Evolutionary conservation across 2,888 invertebrate species (phyloP).

Genomic region (Agrochola lota): DNA sequence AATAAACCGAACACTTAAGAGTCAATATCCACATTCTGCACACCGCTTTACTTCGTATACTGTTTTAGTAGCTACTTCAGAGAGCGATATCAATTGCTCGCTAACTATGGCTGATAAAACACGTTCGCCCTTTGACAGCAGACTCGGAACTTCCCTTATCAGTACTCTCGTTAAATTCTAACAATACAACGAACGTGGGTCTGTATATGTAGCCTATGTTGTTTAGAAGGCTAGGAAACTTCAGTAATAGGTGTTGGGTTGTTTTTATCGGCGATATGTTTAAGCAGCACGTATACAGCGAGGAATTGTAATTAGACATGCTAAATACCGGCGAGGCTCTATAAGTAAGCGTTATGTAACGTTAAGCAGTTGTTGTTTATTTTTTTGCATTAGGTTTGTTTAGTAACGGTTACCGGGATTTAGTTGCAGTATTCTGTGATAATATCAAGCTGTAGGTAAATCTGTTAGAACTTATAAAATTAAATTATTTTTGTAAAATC

Average conservation of each 20-base stretch:
- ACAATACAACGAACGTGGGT: slow-evolving; percentile 58
- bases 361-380: slow-evolving; percentile 5
- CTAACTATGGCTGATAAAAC: slow-evolving; percentile 70
- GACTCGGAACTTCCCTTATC: slow-evolving; percentile 66
- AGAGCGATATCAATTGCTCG: slow-evolving; percentile 64
- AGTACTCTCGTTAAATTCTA: slow-evolving; percentile 65
- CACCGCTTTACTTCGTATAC: slow-evolving; percentile 49
- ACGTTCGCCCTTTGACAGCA: slow-evolving; percentile 71
- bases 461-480: background rate
- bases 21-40: slow-evolving; percentile 34
- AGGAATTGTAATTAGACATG: slow-evolving; percentile 43
- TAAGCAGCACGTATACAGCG: slow-evolving; percentile 15
- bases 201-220: slow-evolving; percentile 34
- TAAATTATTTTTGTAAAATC: background rate
- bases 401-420: slow-evolving; percentile 1
- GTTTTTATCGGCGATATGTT: slow-evolving; percentile 49
- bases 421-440: background rate
- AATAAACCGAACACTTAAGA: background rate
- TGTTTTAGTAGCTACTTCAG: slow-evolving; percentile 56
- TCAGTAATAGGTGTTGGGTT: slow-evolving; percentile 29
- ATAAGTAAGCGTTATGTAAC: slow-evolving; percentile 21
- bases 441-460: background rate
- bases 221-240: slow-evolving; percentile 38
- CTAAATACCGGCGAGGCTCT: slow-evolving; percentile 23
- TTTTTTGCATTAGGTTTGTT: slow-evolving; percentile 20